These are phyloP conservation scores for Brachyistius frenatus DNA, from an alignment of 2,113 vertebrate genomes.

Conservation along the genomic window DNA sequence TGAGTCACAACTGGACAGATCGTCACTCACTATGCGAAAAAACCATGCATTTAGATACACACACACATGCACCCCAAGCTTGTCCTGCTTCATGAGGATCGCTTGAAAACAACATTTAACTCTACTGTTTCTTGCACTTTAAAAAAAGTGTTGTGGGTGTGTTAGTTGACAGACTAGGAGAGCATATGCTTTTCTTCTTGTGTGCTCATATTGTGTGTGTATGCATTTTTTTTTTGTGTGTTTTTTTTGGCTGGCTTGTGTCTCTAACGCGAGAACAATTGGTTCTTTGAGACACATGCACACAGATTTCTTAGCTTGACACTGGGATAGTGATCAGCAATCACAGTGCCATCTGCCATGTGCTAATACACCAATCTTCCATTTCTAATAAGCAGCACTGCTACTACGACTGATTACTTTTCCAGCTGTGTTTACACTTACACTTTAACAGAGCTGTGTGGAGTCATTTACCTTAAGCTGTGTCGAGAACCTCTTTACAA, in stretches of 20 bases:
- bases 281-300: constrained; percentile 8
- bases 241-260: constrained; percentile 8
- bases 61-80: background rate
- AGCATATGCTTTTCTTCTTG: background rate
- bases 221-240: background rate
- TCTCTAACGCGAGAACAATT: constrained; percentile 32
- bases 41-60: background rate
- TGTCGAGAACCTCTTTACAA: constrained; percentile 1
- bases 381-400: background rate
- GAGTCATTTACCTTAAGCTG: constrained; percentile 6
- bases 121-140: background rate
- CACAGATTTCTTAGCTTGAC: constrained; percentile 16
- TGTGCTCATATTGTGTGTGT: background rate
- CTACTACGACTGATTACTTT: constrained; percentile 9
- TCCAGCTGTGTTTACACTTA: constrained; percentile 2
- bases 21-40: background rate
- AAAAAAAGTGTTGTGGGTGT: background rate
- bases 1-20: constrained; percentile 34
- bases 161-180: background rate
- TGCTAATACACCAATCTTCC: constrained; percentile 7
- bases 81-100: too few relatives aligned
- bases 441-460: background rate
- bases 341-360: constrained; percentile 47
- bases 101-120: too few relatives aligned
- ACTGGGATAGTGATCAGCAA: constrained; percentile 10